phyloP scores from a whole-genome alignment of 1,140 invertebrate genomes.

The Pseudobourletiella spinata region DNA sequence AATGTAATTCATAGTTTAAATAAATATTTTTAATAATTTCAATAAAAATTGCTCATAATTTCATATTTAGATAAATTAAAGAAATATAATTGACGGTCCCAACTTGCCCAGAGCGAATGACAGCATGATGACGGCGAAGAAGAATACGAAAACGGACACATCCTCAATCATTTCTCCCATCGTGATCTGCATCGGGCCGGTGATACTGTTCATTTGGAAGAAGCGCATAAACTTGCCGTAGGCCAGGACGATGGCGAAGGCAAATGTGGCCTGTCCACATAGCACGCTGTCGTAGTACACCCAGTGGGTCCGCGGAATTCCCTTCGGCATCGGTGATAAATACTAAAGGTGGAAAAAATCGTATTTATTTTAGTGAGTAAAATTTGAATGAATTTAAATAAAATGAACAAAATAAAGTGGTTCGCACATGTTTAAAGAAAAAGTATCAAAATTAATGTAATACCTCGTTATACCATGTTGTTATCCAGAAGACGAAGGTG shows the following conservation, averaged over 20 bases:
- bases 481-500: not conserved
- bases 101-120: not conserved
- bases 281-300: not conserved
- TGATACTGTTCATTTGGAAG: not conserved
- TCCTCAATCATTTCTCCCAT: not conserved
- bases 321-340: not conserved
- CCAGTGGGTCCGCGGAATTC: not conserved
- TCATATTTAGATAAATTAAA: not conserved
- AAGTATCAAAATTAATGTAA: too few species aligned
- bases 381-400: too few species aligned
- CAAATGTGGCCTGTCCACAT: not conserved
- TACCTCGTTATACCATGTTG: not conserved
- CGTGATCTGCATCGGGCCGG: not conserved
- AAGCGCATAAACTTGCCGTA: not conserved
- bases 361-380: too few species aligned
- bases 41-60: too few species aligned
- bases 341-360: too few species aligned
- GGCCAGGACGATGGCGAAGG: not conserved
- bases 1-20: not conserved
- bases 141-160: not conserved
- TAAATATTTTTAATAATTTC: not conserved
- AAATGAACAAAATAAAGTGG: too few species aligned
- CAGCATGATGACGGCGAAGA: not conserved
- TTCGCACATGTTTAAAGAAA: too few species aligned
- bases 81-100: too few species aligned